These are phyloP conservation scores for Eulemur rufifrons DNA, from an alignment of 2,113 vertebrate species.

Conservation along the genomic window DNA sequence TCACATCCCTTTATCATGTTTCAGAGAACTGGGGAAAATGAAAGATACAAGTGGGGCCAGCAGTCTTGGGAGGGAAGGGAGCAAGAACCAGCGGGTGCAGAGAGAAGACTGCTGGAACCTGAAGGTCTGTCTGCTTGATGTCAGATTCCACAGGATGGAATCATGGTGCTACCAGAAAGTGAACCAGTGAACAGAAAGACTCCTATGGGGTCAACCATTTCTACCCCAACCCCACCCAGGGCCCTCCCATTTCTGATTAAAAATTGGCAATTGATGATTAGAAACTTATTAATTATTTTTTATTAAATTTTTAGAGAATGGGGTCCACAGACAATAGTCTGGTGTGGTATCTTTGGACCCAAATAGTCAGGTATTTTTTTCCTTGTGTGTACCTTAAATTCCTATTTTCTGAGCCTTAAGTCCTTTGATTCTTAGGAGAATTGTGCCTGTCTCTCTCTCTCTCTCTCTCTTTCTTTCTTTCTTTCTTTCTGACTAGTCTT, in stretches of 20 bases:
- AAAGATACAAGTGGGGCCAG: not conserved
- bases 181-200: not conserved
- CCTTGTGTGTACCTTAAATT: not conserved
- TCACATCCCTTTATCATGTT: not conserved
- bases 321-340: not conserved
- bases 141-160: not conserved
- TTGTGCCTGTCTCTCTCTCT: not conserved
- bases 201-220: not conserved
- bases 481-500: not conserved
- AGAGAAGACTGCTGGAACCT: not conserved
- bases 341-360: not conserved
- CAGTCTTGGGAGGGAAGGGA: not conserved
- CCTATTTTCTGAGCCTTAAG: not conserved
- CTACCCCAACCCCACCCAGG: not conserved
- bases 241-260: not conserved
- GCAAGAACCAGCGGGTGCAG: too few species aligned
- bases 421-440: not conserved
- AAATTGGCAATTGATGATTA: not conserved
- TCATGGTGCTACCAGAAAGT: not conserved
- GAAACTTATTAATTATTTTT: not conserved
- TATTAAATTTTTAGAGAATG: not conserved
- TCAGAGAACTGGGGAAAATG: not conserved
- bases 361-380: not conserved
- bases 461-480: too few species aligned
- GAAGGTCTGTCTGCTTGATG: not conserved